Evolutionary conservation across 2,113 vertebrate species (phyloP).

Genomic region (crab-eating macaque (Macaca fascicularis)): DNA sequence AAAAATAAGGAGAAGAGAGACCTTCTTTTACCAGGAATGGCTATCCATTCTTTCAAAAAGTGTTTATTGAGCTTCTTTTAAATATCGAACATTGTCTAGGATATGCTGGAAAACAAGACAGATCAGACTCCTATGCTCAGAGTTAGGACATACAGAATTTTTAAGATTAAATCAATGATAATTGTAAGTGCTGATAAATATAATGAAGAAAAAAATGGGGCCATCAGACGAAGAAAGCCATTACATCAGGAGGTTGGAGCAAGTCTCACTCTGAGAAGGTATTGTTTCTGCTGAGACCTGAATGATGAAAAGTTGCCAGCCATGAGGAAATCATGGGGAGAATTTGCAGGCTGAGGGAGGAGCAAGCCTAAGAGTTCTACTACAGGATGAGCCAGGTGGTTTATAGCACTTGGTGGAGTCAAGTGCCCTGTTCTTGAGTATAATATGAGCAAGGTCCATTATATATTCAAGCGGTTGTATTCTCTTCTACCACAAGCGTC

Average conservation of each 20-base stretch:
- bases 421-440: background rate
- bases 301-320: background rate
- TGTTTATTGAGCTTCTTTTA: constrained; percentile 20
- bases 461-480: background rate
- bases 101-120: background rate
- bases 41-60: constrained; percentile 48
- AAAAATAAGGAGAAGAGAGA: background rate
- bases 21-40: constrained; percentile 44
- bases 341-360: background rate
- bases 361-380: background rate
- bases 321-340: background rate
- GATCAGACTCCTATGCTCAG: background rate
- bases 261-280: background rate
- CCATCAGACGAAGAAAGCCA: background rate
- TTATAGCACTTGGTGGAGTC: background rate
- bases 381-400: background rate
- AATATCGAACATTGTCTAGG: background rate
- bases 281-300: background rate
- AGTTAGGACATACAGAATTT: background rate
- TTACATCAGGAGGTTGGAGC: background rate
- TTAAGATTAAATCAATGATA: background rate
- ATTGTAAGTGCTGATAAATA: background rate
- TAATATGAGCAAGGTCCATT: background rate
- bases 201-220: background rate
- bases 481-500: background rate